phyloP scores from a whole-genome alignment of 2,797 vertebrate species.

The Nannoperca australis region DNA sequence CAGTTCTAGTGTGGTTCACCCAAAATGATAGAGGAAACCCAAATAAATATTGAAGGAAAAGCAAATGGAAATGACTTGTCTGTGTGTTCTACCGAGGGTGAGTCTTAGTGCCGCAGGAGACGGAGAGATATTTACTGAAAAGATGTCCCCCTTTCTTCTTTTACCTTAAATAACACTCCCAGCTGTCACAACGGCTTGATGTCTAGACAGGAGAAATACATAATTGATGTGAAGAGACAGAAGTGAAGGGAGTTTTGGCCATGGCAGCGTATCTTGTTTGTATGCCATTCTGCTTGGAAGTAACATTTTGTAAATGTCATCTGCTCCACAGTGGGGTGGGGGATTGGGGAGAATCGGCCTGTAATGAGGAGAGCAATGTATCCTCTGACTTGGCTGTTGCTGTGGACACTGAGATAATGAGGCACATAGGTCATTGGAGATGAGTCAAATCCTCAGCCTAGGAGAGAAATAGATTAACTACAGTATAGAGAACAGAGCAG shows the following conservation, averaged over 20 bases:
- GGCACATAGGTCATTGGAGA: slow-evolving; percentile 99
- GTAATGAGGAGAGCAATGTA: slow-evolving; percentile 88
- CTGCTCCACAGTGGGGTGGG: slow-evolving; percentile 80
- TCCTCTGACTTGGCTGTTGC: slow-evolving; percentile 95
- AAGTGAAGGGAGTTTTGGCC: slow-evolving; percentile 85
- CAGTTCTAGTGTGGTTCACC: slow-evolving; percentile 83
- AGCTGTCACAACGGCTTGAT: slow-evolving; percentile 84
- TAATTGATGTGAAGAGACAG: slow-evolving; percentile 87
- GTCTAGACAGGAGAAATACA: slow-evolving; percentile 86
- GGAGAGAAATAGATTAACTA: slow-evolving; percentile 98
- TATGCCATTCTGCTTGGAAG: slow-evolving; percentile 84
- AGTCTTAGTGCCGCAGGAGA: slow-evolving; percentile 82
- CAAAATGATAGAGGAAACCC: slow-evolving; percentile 82
- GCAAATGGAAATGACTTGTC: slow-evolving; percentile 86
- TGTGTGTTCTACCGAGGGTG: slow-evolving; percentile 80
- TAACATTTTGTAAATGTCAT: slow-evolving; percentile 88
- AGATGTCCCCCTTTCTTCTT: slow-evolving; percentile 84
- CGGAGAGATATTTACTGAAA: slow-evolving; percentile 82
- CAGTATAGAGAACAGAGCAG: slow-evolving; percentile 88
- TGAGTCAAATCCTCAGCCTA: slow-evolving; percentile 96
- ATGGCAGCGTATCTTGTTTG: slow-evolving; percentile 83
- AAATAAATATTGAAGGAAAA: slow-evolving; percentile 86
- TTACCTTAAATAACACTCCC: slow-evolving; percentile 87
- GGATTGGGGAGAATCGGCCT: slow-evolving; percentile 76
- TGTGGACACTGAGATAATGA: slow-evolving; percentile 99